Percentiles rank a stretch among this genome's conserved stretches.
These are phyloP conservation scores for Tringa solitaria DNA, from an alignment of 2,113 vertebrate genomes.

Conservation along the genomic window DNA sequence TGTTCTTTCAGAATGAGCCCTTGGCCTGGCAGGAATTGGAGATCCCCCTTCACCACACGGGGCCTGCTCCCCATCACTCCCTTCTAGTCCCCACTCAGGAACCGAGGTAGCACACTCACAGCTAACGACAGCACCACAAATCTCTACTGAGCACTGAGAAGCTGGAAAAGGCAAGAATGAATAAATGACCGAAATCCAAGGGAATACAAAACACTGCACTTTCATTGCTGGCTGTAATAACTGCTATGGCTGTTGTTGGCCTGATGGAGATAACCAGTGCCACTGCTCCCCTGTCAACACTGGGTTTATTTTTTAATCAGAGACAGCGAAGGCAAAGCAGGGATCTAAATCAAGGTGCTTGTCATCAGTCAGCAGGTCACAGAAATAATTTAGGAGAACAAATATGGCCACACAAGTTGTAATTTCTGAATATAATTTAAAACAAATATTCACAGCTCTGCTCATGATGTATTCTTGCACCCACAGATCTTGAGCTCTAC, in stretches of 20 bases:
- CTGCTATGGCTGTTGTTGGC: not conserved
- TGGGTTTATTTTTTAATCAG: not conserved
- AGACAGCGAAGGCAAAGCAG: not conserved
- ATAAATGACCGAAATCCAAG: not conserved
- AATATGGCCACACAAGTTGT: not conserved
- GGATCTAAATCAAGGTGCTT: not conserved
- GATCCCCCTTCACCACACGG: fast-evolving
- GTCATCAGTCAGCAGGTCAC: not conserved
- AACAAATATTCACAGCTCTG: not conserved
- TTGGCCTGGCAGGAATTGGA: not conserved
- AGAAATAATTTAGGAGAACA: not conserved
- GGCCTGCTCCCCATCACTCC: fast-evolving
- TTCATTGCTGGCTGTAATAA: not conserved
- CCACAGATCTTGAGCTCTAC: not conserved
- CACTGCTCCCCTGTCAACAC: not conserved
- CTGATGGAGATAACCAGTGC: not conserved
- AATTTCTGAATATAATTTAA: not conserved
- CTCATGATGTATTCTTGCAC: not conserved
- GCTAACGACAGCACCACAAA: not conserved
- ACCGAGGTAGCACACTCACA: fast-evolving
- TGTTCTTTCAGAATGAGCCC: not conserved
- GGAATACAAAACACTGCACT: fast-evolving
- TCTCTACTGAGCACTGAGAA: not conserved
- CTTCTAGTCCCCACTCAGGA: fast-evolving
- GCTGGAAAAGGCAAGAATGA: not conserved